Percentiles rank a stretch among this genome's conserved stretches.
Conservation (phyloP, 2,797 vertebrate genomes). For the Lacerta viridis region DNA sequence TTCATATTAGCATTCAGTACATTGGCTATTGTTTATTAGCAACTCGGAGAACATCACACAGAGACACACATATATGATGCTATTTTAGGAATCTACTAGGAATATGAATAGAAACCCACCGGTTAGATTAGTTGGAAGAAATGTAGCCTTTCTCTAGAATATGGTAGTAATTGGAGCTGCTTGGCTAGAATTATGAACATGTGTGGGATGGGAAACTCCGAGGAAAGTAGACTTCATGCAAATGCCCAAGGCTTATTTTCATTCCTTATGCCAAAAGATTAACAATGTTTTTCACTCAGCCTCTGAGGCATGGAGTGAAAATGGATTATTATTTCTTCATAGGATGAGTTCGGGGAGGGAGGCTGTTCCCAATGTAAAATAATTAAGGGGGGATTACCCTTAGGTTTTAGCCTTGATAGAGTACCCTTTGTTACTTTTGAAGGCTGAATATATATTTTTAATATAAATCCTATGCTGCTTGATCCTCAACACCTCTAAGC, state of each 20-base stretch:
- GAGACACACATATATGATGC: background rate
- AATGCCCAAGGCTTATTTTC: conserved; percentile 44
- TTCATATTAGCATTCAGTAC: conserved; percentile 49
- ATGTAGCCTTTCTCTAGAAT: conserved; percentile 45
- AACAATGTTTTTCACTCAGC: conserved; percentile 46
- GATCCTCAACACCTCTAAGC: too few relatives aligned
- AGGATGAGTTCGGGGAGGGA: background rate
- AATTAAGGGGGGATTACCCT: background rate
- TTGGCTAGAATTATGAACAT: background rate
- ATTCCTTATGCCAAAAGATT: conserved; percentile 41
- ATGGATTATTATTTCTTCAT: background rate
- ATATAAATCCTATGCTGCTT: too few relatives aligned
- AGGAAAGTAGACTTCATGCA: conserved; percentile 44
- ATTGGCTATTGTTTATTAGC: conserved; percentile 42
- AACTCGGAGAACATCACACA: background rate
- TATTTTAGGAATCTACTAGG: background rate
- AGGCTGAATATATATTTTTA: too few relatives aligned
- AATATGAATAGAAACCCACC: conserved; percentile 40
- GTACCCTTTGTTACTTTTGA: background rate
- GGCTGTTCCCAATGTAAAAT: background rate
- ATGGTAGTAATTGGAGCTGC: background rate
- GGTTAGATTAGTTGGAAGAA: conserved; percentile 42
- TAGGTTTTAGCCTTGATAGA: background rate
- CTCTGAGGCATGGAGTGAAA: conserved; percentile 50
- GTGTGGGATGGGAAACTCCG: conserved; percentile 43